Evolutionary conservation across 2,888 invertebrate genomes (phyloP), one percentile per base, ranked within the genome.

Genomic region (Danaus chrysippus): DNA sequence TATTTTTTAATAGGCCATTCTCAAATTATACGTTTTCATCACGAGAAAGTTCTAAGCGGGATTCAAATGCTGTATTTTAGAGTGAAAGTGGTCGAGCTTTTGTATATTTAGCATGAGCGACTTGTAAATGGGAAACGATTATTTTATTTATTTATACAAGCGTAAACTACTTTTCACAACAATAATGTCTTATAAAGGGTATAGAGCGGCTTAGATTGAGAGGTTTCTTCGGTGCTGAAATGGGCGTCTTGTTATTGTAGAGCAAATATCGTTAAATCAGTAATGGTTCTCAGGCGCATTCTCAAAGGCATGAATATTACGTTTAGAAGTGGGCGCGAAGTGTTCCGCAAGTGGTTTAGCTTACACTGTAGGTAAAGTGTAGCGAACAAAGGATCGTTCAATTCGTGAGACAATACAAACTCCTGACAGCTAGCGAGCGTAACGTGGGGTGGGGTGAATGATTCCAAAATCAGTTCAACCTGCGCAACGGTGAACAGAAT

Each of bases 351-450:
- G 79, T 76, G 78, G 80, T 83, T 79, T 79, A 68, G 75, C 77
- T 78, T 82, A 84, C 84, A 83, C 70, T 84, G 86, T 87, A 80
- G 72, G 78, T 72, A 82, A 84, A 82, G 71, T 83, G 82, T 83
- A 82, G 76, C 80, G 75, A 84, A 89, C 88, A 88, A 89, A 89
- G 88, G 86, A 83, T 84, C 82, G 81, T 87, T 87, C 82, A 76
- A 78, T 83, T 62, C 44, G 61, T 53, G 81, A 84, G 85, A 87
- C 86, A 85, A 86, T 84, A 83, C 79, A 77, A 82, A 77, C 80
- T 79, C 82, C 82, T 76, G 77, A 76, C 77, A 75, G 76, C 75
- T 82, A 83, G 75, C 79, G 70, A 83, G 83, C 85, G 87, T 84
- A 82, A 87, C 86, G 83, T 76, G 81, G 78, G 87, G 83, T 76